Evolutionary conservation across 2,113 vertebrate species (phyloP).

Genomic region (Struthidea cinerea): DNA sequence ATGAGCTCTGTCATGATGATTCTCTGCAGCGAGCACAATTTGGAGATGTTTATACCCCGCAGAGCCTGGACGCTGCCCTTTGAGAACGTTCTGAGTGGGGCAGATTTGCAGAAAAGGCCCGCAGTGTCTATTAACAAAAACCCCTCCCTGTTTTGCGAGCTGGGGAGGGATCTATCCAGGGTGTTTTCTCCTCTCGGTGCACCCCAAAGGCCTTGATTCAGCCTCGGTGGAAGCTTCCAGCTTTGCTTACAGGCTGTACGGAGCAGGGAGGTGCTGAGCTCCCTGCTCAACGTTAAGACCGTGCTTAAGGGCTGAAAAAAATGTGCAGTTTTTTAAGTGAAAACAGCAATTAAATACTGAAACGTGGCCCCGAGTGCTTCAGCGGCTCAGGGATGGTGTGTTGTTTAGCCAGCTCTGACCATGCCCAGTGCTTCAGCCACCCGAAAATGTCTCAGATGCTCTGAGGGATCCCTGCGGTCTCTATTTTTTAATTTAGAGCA

Average conservation of each 20-base stretch:
- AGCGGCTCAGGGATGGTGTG: not conserved
- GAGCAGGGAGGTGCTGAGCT: not conserved
- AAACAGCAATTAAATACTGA: not conserved
- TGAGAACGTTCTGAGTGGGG: not conserved
- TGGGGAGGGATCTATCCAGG: slow-evolving; percentile 17
- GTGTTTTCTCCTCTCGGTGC: not conserved
- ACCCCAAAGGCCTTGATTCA: not conserved
- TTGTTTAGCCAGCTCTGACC: not conserved
- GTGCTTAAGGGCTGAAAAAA: not conserved
- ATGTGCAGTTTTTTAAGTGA: not conserved
- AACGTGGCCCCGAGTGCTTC: not conserved
- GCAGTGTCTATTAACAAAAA: not conserved
- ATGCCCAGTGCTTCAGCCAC: not conserved
- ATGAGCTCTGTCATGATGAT: not conserved
- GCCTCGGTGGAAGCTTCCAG: not conserved
- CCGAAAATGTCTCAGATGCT: not conserved
- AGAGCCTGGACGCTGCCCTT: not conserved
- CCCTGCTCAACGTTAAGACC: not conserved
- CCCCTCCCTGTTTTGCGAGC: not conserved
- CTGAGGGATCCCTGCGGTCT: not conserved
- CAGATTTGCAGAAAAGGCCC: not conserved
- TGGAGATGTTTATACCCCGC: slow-evolving; percentile 22
- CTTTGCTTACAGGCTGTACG: not conserved
- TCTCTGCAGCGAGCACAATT: not conserved
- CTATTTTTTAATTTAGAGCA: not conserved